Evolutionary conservation across 2,888 invertebrate genomes (phyloP), one percentile per base, ranked within the genome.

Genomic region (Agrilus biguttatus): DNA sequence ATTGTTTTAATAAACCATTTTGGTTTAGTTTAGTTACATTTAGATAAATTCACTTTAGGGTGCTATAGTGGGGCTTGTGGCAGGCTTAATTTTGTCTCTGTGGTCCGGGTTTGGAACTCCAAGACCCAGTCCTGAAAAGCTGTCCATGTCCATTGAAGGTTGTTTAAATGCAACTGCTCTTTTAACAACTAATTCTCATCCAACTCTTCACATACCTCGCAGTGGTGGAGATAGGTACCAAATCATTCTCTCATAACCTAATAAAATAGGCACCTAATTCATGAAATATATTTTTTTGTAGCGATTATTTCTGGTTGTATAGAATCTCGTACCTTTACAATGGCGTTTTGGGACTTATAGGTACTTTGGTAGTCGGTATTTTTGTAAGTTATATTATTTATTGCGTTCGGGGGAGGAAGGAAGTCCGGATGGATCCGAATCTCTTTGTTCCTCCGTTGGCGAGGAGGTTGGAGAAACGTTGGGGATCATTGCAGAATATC

Each of bases 81-180:
- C 67, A 5, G 81, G 86, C 0, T 69, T 91, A 46, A 65, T 70
- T 0, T 57, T 86, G 41, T 78, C 82, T 2, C 69, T 90, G 37
- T 88, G 87, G 86, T 80, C 90, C 50, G 89, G 86, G 40, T 86
- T 92, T 60, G 89, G 89, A 0, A 76, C 78, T 5, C 81, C 88
- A 0, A 80, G 81, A 51, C 83, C 85, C 0, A 61, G 70, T 0
- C 59, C 74, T 1, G 61, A 63, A 6, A 69, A 64, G 39, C 57
- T 85, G 36, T 74, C 78, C 1, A 68, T 78, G 36, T 71, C 71
- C 12, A 72, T 68, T 1, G 73, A 70, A 5, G 77, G 77, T 33
- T 85, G 84, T 47, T 36, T 47, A 36, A 39, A 39, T 34, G 37
- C 33, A 33, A 42, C 34, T 12, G 51, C 52, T 4, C 4, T 28